Evolutionary conservation across 2,888 invertebrate genomes (phyloP).

Genomic region (Lasioglossum lativentre): DNA sequence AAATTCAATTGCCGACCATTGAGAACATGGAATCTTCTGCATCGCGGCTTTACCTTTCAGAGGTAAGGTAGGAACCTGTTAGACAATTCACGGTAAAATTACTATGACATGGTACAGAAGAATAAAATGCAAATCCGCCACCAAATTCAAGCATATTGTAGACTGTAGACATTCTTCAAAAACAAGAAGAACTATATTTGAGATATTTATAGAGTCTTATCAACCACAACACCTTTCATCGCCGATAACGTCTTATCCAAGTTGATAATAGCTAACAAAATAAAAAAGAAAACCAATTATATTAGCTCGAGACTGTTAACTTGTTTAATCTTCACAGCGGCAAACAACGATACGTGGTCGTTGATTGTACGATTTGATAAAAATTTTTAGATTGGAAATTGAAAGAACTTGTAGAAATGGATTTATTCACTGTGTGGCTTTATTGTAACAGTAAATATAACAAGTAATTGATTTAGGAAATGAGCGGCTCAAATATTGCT

Average conservation of each 20-base stretch:
- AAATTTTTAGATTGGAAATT: neutral
- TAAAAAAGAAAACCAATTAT: neutral
- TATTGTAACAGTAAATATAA: no score
- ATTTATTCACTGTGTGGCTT: no score
- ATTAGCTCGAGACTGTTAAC: neutral
- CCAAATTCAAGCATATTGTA: neutral
- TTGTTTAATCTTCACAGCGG: no score
- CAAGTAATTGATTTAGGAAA: no score
- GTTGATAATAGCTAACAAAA: neutral
- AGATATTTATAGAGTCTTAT: neutral
- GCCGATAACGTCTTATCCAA: neutral
- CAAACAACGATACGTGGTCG: neutral
- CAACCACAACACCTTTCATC: neutral
- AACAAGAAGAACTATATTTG: neutral
- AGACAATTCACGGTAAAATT: neutral
- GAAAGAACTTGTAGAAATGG: no score
- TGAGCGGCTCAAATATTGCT: no score
- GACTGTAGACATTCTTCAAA: neutral
- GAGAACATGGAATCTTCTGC: neutral
- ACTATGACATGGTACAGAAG: neutral
- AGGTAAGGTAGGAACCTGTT: conserved; percentile 49
- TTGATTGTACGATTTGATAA: neutral
- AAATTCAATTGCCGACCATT: neutral
- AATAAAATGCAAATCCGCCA: neutral
- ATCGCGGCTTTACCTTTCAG: neutral